Evolutionary conservation across 2,797 vertebrate genomes (phyloP).

Genomic region (Loriculus beryllinus): DNA sequence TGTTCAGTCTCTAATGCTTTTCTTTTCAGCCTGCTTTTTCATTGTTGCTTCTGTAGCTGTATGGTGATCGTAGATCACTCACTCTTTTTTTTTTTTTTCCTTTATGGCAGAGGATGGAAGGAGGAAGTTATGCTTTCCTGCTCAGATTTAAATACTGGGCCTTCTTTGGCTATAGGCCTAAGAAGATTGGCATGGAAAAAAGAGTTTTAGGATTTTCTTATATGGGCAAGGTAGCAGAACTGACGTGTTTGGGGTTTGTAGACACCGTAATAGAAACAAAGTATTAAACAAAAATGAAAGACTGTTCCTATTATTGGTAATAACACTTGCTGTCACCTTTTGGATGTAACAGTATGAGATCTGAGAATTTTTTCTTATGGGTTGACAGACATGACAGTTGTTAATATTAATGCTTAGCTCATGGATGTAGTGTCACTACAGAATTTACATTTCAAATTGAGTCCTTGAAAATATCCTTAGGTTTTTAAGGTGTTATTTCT

Average conservation of each 20-base stretch:
- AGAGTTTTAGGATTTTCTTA: neutral
- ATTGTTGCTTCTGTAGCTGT: neutral
- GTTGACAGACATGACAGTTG: neutral
- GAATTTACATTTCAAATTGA: neutral
- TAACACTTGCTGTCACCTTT: neutral
- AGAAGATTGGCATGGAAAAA: neutral
- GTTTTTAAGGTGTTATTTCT: neutral
- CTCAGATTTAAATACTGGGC: neutral
- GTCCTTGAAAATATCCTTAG: neutral
- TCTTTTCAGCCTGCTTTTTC: neutral
- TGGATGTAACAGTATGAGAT: neutral
- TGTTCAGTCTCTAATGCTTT: neutral
- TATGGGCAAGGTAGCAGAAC: neutral
- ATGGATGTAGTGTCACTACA: neutral
- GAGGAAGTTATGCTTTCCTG: neutral
- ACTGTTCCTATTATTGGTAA: neutral
- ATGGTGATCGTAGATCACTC: neutral
- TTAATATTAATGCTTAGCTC: neutral
- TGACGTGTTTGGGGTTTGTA: neutral
- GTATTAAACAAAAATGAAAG: neutral
- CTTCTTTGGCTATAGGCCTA: neutral
- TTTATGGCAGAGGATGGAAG: neutral
- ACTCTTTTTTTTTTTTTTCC: neutral
- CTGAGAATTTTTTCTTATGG: neutral
- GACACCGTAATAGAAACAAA: neutral